Percentiles rank a stretch among this genome's conserved stretches.
Conservation (phyloP, 1,140 invertebrate genomes). For the Lepidurus apus region DNA sequence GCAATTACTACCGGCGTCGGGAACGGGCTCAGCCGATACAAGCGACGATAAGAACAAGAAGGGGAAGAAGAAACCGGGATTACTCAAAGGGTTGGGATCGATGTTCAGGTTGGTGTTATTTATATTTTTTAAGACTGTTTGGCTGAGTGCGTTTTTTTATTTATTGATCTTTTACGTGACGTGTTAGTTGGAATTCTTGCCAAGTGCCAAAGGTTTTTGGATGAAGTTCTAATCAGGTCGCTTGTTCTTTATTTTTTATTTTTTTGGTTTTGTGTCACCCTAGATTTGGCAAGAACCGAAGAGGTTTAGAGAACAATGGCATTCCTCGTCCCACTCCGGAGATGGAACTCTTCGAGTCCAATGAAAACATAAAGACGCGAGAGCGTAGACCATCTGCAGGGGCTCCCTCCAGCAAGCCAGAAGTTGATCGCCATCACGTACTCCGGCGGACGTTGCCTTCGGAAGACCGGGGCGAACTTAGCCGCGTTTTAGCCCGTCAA, state of each 20-base stretch:
- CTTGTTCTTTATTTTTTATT: neutral
- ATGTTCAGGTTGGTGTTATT: constrained; percentile 58
- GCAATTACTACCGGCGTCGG: neutral
- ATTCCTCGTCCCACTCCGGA: neutral
- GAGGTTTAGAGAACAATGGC: neutral
- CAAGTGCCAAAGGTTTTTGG: neutral
- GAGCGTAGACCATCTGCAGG: neutral
- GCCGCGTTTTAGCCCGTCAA: constrained; percentile 28
- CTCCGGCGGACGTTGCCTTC: constrained; percentile 33
- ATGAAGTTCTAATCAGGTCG: neutral
- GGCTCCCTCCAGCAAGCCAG: constrained; percentile 2
- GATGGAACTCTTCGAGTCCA: neutral
- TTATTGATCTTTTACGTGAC: too few species aligned
- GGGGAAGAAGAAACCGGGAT: constrained; percentile 63
- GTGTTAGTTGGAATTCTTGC: neutral
- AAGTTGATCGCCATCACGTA: constrained; percentile 33
- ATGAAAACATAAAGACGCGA: neutral
- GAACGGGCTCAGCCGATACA: constrained; percentile 42
- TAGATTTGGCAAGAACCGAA: constrained; percentile 15
- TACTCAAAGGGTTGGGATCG: constrained; percentile 70
- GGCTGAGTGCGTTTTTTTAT: too few species aligned
- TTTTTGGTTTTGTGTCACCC: neutral
- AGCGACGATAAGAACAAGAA: constrained; percentile 49
- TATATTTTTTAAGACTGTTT: too few species aligned
- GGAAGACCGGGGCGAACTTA: constrained; percentile 31